Conservation (phyloP, 92 coral and sea anemone genomes). For the Nematostella vectensis region DNA sequence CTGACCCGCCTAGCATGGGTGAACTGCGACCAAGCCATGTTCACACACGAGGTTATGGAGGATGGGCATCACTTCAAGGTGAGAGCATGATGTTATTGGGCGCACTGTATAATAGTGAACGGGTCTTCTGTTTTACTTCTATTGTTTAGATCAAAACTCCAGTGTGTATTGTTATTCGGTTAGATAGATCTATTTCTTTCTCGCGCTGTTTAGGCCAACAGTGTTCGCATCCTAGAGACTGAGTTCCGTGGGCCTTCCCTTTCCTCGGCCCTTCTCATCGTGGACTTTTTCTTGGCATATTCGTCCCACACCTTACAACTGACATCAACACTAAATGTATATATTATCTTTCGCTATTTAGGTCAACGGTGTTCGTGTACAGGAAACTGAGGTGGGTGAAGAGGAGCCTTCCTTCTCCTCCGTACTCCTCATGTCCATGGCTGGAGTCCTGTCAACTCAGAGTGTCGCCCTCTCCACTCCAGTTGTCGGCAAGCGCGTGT, state of each 20-base stretch:
- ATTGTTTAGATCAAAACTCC: background rate
- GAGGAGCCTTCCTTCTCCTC: conserved; percentile 46
- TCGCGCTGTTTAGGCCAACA: no score
- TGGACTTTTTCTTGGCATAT: no score
- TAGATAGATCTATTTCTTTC: background rate
- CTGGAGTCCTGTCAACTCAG: conserved; percentile 74
- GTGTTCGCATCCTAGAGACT: no score
- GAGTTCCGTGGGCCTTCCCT: no score
- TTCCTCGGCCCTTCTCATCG: no score
- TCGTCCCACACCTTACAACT: no score
- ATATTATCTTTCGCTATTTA: conserved; percentile 6
- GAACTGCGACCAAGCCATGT: conserved; percentile 80
- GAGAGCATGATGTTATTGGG: background rate
- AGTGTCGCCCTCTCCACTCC: conserved; percentile 68
- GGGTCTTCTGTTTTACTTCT: no score
- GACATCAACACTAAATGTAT: no score
- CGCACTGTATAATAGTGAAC: background rate
- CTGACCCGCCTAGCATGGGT: conserved; percentile 78
- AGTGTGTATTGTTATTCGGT: no score
- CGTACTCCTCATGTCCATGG: conserved; percentile 64
- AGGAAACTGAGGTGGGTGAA: conserved; percentile 46
- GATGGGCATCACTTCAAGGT: conserved; percentile 89
- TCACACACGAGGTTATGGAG: conserved; percentile 67
- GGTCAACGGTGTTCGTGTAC: conserved; percentile 84
- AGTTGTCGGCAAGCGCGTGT: conserved; percentile 68